phyloP scores from a whole-genome alignment of 2,888 invertebrate genomes.

The Anticlea derivata region DNA sequence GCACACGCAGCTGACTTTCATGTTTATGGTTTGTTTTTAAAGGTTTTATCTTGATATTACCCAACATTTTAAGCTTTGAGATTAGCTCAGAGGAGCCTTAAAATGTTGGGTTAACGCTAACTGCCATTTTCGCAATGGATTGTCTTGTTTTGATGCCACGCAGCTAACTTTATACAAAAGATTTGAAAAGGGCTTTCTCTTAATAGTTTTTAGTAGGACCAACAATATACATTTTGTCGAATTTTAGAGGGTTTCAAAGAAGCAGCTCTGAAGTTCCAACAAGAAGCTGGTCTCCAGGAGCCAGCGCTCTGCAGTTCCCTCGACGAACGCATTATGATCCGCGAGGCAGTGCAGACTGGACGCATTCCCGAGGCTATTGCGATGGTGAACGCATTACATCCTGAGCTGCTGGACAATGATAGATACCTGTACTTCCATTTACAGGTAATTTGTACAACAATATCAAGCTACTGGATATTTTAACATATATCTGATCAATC shows the following conservation, averaged over 20 bases:
- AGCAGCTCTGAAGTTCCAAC: constrained; percentile 97
- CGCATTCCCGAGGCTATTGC: constrained; percentile 96
- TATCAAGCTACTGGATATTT: constrained; percentile 2
- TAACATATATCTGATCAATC: too few relatives aligned
- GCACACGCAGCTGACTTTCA: not conserved
- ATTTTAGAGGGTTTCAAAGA: constrained; percentile 95
- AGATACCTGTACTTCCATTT: constrained; percentile 97
- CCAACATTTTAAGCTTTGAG: too few relatives aligned
- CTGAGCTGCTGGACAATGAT: constrained; percentile 97
- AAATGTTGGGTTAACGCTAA: too few relatives aligned
- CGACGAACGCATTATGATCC: constrained; percentile 95
- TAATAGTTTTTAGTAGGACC: too few relatives aligned
- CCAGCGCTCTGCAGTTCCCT: constrained; percentile 87
- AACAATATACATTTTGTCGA: not conserved
- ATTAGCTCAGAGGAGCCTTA: too few relatives aligned
- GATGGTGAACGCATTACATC: constrained; percentile 96
- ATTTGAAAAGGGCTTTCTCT: too few relatives aligned
- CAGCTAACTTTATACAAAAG: too few relatives aligned
- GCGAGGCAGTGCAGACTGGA: constrained; percentile 97
- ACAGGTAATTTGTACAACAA: constrained; percentile 82
- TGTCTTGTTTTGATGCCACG: too few relatives aligned
- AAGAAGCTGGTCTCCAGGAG: constrained; percentile 91
- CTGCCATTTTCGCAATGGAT: too few relatives aligned
- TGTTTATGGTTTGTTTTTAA: too few relatives aligned
- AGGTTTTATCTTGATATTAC: too few relatives aligned